Evolutionary conservation across 2,797 vertebrate species (phyloP), one percentile per base, ranked within the genome.

Genomic region (Syndactyla subalaris): DNA sequence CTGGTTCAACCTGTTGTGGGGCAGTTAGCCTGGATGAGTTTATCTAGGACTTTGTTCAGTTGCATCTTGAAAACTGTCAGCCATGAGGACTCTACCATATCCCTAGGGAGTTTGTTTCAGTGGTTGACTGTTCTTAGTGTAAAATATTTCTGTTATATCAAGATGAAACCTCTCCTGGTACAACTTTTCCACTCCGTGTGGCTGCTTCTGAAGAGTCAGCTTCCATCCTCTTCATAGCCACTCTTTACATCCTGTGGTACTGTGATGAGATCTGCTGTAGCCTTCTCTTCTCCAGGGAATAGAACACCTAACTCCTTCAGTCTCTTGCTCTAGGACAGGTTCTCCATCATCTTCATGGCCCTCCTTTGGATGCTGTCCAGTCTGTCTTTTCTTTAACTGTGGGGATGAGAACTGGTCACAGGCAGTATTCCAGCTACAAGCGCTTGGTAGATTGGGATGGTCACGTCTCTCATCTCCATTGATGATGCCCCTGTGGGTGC

Each of bases 31-130:
- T 59, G 41, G 30, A 12, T 12, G 19, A 46, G 38, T 19, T 46
- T 67, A 10, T 29, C 59, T 41, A 41, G 19, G 13, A 62, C 38
- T 19, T 41, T 30, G 27, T 41, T 12, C 26, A 26, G 1, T 26
- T 0, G 1, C 6, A 27, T n/a, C 46, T 38, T 79, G 34, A 85
- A 78, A 51, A 34, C 19, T 8, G 38, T 13, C 30, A 52, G 19
- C 0, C 3, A 19, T 46, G 38, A 30, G n/a, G 30, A 30, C 20
- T 52, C 10, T 45, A 10, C 41, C 30, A 13, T 0, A 1, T 36
- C 23, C 16, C 14, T 61, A 38, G 36, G 8, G 7, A 57, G 52
- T 29, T 46, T 68, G 16, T 68, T 81, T 19, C 26, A 36, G 32
- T 30, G 61, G 24, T 8, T 54, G 23, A 34, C 38, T 7, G 0